A percentile compares a stretch with the other conserved stretches of the same genome.
phyloP scores from a whole-genome alignment of 2,113 vertebrate species.

The Onychostoma macrolepis region DNA sequence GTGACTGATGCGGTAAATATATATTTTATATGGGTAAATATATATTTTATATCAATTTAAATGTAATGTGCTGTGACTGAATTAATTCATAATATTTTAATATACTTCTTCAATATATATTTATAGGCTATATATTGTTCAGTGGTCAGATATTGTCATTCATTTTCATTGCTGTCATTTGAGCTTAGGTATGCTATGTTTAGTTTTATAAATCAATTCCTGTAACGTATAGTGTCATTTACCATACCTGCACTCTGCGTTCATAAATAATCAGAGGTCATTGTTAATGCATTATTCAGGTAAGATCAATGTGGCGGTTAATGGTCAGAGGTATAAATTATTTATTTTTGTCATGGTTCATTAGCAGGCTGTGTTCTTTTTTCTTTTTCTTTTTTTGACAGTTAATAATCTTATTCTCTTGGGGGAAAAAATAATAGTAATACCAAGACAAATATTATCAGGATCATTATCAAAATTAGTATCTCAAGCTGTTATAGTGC shows the following conservation, averaged over 20 bases:
- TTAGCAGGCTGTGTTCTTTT: not conserved
- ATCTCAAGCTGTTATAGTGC: constrained; percentile 7
- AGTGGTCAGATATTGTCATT: constrained; percentile 10
- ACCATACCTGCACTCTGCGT: constrained; percentile 34
- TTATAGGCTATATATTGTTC: not conserved
- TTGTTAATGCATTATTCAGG: constrained; percentile 56
- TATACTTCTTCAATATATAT: too few species aligned
- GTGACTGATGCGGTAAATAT: too few species aligned
- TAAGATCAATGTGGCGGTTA: constrained; percentile 36
- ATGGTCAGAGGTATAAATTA: constrained; percentile 50
- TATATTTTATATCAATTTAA: too few species aligned
- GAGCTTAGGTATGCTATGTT: constrained; percentile 23
- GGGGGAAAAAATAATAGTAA: not conserved
- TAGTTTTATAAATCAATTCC: constrained; percentile 46
- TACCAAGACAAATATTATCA: not conserved
- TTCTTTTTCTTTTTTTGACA: not conserved
- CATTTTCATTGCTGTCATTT: not conserved
- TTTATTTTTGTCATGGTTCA: constrained; percentile 42
- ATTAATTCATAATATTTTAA: too few species aligned
- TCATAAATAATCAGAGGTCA: constrained; percentile 52
- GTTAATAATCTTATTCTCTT: constrained; percentile 8
- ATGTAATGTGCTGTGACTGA: too few species aligned
- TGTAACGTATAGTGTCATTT: constrained; percentile 44
- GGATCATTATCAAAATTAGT: constrained; percentile 37
- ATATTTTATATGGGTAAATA: too few species aligned